Conservation (phyloP, 2,888 invertebrate genomes). For the Gastrophysa polygoni region DNA sequence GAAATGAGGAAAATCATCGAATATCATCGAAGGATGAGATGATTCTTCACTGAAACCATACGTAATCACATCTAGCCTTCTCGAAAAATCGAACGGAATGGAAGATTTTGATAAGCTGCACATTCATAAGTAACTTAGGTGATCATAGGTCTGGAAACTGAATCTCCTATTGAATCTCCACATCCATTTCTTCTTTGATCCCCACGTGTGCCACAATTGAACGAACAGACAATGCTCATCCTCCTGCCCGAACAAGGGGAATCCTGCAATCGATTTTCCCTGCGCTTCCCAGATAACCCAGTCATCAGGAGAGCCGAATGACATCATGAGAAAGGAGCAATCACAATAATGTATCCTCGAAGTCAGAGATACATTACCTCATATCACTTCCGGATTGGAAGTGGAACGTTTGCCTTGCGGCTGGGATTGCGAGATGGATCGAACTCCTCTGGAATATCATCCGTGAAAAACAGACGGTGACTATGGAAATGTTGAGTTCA, state of each 20-base stretch:
- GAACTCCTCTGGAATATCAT: not conserved
- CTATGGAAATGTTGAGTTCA: too few relatives aligned
- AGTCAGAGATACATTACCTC: conserved; percentile 30
- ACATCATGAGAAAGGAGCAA: conserved; percentile 32
- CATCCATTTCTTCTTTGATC: not conserved
- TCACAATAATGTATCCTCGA: conserved; percentile 32
- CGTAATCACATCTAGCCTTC: too few relatives aligned
- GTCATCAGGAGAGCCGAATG: conserved; percentile 26
- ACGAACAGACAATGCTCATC: not conserved
- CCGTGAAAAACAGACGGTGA: not conserved
- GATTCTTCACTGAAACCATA: too few relatives aligned
- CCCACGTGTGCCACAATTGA: not conserved
- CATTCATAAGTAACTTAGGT: too few relatives aligned
- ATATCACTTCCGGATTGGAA: conserved; percentile 32
- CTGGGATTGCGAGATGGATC: not conserved
- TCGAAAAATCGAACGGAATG: too few relatives aligned
- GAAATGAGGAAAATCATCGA: too few relatives aligned
- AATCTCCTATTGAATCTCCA: not conserved
- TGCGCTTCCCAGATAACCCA: conserved; percentile 20
- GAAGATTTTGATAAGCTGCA: too few relatives aligned
- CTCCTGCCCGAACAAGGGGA: not conserved
- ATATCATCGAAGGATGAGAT: too few relatives aligned
- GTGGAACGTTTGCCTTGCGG: not conserved
- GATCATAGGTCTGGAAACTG: not conserved
- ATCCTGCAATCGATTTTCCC: conserved; percentile 18